phyloP scores from a whole-genome alignment of 2,113 vertebrate genomes.

The Calidris pugnax region DNA sequence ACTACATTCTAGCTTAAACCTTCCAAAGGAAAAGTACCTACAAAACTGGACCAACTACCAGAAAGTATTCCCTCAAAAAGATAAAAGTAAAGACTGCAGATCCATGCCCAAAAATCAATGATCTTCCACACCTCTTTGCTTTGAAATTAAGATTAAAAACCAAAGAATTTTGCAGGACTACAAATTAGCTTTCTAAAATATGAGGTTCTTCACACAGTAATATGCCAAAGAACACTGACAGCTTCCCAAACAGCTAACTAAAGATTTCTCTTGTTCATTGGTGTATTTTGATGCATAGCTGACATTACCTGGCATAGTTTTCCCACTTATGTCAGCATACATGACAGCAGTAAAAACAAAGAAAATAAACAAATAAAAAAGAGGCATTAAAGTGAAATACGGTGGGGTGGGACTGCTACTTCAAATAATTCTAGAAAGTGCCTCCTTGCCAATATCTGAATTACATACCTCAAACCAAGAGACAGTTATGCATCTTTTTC shows the following conservation, averaged over 20 bases:
- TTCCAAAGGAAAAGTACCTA: neutral
- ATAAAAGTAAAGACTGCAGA: neutral
- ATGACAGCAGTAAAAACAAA: conserved; percentile 81
- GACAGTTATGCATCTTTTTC: neutral
- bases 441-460: conserved; percentile 6
- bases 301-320: conserved; percentile 80
- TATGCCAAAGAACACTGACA: neutral
- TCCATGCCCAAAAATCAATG: neutral
- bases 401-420: neutral
- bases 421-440: neutral
- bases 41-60: neutral
- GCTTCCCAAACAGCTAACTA: neutral
- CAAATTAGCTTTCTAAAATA: neutral
- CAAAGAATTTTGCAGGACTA: neutral
- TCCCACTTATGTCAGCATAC: conserved; percentile 79
- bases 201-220: neutral
- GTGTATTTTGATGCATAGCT: conserved; percentile 59
- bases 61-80: neutral
- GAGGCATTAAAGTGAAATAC: conserved; percentile 69
- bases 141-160: neutral
- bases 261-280: neutral
- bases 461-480: neutral
- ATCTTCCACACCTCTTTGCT: neutral
- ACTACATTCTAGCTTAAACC: neutral
- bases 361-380: conserved; percentile 72